Evolutionary conservation across 2,888 invertebrate species (phyloP).

Genomic region (Choreutis nemorana): DNA sequence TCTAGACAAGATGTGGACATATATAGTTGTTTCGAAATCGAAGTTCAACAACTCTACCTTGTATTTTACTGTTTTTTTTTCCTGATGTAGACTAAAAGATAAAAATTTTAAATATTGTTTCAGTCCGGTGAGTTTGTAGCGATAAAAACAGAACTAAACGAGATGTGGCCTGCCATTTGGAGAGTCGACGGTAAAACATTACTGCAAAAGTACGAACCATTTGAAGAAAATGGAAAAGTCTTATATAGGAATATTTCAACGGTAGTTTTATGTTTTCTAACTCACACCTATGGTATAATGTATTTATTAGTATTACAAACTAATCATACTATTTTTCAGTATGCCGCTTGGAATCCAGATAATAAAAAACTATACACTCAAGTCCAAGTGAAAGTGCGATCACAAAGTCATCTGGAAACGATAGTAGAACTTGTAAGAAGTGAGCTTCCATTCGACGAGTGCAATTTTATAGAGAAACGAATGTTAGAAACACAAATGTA

Average conservation of each 20-base stretch:
- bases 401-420: slow-evolving; percentile 79
- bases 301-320: too few relatives aligned
- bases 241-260: slow-evolving; percentile 88
- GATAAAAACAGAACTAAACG: slow-evolving; percentile 79
- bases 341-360: slow-evolving; percentile 85
- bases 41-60: too few relatives aligned
- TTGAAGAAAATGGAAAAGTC: slow-evolving; percentile 81
- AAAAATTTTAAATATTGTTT: too few relatives aligned
- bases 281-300: too few relatives aligned
- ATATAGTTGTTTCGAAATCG: too few relatives aligned
- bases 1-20: too few relatives aligned
- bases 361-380: slow-evolving; percentile 82
- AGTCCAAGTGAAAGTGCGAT: slow-evolving; percentile 78
- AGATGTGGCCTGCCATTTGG: slow-evolving; percentile 90
- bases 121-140: slow-evolving; percentile 91
- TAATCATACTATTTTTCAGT: slow-evolving; percentile 64
- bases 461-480: slow-evolving; percentile 76
- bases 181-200: slow-evolving; percentile 87
- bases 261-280: slow-evolving; percentile 58
- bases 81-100: too few relatives aligned
- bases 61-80: too few relatives aligned
- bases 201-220: slow-evolving; percentile 84
- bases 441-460: slow-evolving; percentile 73
- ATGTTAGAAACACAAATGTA: slow-evolving; percentile 80
- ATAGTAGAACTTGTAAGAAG: slow-evolving; percentile 81